phyloP scores from a whole-genome alignment of 2,113 vertebrate genomes.

The Clarias macrocephalus region DNA sequence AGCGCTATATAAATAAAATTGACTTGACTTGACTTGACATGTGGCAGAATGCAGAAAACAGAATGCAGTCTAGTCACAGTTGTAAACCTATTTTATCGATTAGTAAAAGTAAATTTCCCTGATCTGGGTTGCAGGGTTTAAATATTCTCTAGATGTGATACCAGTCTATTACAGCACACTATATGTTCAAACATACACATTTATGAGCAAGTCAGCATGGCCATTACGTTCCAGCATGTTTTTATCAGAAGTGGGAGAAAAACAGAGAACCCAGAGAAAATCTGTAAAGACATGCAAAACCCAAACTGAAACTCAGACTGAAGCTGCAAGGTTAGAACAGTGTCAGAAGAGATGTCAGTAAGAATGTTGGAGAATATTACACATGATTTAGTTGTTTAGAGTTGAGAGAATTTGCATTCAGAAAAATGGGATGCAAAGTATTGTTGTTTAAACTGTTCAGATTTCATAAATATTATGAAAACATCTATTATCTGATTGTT shows the following conservation, averaged over 20 bases:
- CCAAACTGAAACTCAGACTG: neutral
- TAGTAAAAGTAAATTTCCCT: neutral
- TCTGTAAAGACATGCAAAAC: neutral
- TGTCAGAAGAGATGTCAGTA: neutral
- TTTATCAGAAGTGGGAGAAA: neutral
- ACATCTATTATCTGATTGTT: neutral
- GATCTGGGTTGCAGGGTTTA: neutral
- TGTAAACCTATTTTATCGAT: neutral
- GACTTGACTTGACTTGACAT: too few species aligned
- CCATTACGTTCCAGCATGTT: neutral
- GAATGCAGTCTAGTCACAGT: neutral
- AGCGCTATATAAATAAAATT: too few species aligned
- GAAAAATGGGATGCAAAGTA: neutral
- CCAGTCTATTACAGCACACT: neutral
- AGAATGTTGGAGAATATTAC: neutral
- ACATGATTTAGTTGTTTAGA: neutral
- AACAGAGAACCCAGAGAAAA: neutral
- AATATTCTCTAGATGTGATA: neutral
- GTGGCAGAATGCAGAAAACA: too few species aligned
- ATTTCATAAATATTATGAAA: neutral
- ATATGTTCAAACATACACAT: neutral
- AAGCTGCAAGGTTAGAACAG: neutral
- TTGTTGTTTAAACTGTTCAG: neutral
- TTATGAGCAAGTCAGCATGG: neutral
- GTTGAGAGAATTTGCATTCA: neutral